phyloP scores from a whole-genome alignment of 2,797 vertebrate genomes.

The Taenioides sp. region DNA sequence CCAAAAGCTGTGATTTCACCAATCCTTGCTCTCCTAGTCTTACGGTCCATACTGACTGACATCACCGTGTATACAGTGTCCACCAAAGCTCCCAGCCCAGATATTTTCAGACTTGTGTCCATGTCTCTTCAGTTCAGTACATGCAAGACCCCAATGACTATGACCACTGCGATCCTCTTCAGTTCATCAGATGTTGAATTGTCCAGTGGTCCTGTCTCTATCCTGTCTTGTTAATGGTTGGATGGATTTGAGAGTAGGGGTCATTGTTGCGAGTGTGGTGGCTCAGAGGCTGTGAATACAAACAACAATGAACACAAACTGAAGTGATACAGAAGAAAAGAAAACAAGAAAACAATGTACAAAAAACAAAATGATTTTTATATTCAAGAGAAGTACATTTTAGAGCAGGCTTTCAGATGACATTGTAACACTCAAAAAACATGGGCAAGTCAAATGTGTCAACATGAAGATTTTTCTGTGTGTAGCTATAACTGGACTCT shows the following conservation, averaged over 20 bases:
- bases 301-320: constrained; percentile 1
- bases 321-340: background rate
- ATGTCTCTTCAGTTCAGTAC: background rate
- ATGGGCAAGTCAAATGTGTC: no score
- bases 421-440: no score
- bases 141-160: background rate
- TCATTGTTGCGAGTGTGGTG: constrained; percentile 21
- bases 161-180: fast-evolving
- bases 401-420: no score
- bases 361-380: no score
- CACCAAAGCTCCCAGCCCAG: background rate
- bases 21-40: no score
- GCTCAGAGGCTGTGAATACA: constrained; percentile 39
- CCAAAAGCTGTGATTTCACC: no score
- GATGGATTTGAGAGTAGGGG: constrained; percentile 8
- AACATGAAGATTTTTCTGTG: no score
- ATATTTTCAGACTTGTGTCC: background rate
- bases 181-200: background rate
- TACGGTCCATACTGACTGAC: background rate
- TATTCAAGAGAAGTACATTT: no score
- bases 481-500: no score
- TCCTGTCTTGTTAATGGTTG: constrained; percentile 37
- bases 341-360: no score
- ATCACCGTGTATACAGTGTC: background rate
- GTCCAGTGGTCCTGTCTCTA: constrained; percentile 18